phyloP scores from a whole-genome alignment of 2,888 invertebrate genomes.

The Seira ritae region DNA sequence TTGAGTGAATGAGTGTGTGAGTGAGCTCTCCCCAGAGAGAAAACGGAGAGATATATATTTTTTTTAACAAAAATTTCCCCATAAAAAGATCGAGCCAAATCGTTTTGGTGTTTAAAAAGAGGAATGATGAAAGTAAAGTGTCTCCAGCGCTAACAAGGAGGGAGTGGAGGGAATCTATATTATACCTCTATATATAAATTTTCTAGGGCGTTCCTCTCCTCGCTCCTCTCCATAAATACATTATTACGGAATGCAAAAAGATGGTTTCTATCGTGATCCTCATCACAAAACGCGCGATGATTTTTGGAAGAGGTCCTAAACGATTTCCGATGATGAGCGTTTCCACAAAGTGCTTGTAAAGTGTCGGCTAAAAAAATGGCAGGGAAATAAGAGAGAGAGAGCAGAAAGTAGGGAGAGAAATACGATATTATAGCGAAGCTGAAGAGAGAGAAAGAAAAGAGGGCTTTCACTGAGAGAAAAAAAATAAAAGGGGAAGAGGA shows the following conservation, averaged over 20 bases:
- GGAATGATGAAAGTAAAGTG: no score
- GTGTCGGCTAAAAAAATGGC: slow-evolving; percentile 63
- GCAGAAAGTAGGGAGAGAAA: slow-evolving; percentile 58
- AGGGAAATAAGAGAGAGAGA: slow-evolving; percentile 32
- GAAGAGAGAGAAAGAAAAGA: slow-evolving; percentile 27
- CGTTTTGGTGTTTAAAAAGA: neutral
- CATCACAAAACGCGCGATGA: slow-evolving; percentile 39
- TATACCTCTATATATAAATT: no score
- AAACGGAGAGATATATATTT: neutral
- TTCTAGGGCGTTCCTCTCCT: no score
- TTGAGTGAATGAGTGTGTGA: no score
- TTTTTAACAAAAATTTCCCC: slow-evolving; percentile 27
- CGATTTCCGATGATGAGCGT: slow-evolving; percentile 74
- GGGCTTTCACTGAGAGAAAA: slow-evolving; percentile 44
- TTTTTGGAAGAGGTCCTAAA: slow-evolving; percentile 73
- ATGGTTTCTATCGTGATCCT: slow-evolving; percentile 64
- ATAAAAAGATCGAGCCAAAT: slow-evolving; percentile 28
- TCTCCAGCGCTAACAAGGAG: no score
- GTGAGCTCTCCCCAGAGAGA: slow-evolving; percentile 43
- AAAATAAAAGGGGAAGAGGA: slow-evolving; percentile 45
- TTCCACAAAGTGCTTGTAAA: slow-evolving; percentile 73
- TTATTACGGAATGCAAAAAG: slow-evolving; percentile 28
- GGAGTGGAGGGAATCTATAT: no score
- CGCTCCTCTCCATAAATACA: no score
- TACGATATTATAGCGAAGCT: slow-evolving; percentile 38